Evolutionary conservation across 2,797 vertebrate species (phyloP).

Genomic region (Epinephelus malabaricus): DNA sequence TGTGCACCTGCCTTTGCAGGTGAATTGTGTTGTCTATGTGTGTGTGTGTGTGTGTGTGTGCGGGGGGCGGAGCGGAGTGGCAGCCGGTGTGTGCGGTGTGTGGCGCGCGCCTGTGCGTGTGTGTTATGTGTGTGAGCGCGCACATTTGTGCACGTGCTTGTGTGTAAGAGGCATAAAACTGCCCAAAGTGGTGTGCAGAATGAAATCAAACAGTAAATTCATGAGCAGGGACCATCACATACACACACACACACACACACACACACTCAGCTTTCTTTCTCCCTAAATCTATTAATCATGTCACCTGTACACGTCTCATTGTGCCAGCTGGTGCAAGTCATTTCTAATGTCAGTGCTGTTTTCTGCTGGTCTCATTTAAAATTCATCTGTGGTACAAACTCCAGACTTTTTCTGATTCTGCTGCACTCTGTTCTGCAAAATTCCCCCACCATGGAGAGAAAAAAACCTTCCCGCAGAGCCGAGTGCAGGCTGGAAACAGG

Average conservation of each 20-base stretch:
- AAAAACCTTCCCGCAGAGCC: constrained; percentile 34
- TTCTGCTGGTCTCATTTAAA: constrained; percentile 46
- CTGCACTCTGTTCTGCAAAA: constrained; percentile 34
- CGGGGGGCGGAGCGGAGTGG: no score
- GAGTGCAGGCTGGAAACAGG: constrained; percentile 27
- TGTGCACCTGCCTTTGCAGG: constrained; percentile 67
- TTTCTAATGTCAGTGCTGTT: constrained; percentile 35
- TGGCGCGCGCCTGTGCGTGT: neutral
- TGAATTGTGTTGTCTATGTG: constrained; percentile 37
- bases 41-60: neutral
- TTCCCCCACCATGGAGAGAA: neutral
- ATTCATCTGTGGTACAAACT: constrained; percentile 35
- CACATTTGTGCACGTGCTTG: neutral
- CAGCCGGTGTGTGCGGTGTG: neutral
- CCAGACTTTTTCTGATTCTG: constrained; percentile 18
- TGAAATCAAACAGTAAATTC: constrained; percentile 22
- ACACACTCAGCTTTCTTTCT: constrained; percentile 17
- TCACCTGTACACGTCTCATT: constrained; percentile 24
- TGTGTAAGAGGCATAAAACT: constrained; percentile 1
- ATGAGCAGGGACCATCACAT: constrained; percentile 21
- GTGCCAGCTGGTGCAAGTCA: constrained; percentile 53
- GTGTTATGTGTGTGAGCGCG: neutral
- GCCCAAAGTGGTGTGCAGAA: constrained; percentile 21
- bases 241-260: constrained; percentile 14
- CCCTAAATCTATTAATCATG: constrained; percentile 26